These are phyloP conservation scores for Electrona antarctica DNA, from an alignment of 2,113 vertebrate genomes.

Conservation along the genomic window DNA sequence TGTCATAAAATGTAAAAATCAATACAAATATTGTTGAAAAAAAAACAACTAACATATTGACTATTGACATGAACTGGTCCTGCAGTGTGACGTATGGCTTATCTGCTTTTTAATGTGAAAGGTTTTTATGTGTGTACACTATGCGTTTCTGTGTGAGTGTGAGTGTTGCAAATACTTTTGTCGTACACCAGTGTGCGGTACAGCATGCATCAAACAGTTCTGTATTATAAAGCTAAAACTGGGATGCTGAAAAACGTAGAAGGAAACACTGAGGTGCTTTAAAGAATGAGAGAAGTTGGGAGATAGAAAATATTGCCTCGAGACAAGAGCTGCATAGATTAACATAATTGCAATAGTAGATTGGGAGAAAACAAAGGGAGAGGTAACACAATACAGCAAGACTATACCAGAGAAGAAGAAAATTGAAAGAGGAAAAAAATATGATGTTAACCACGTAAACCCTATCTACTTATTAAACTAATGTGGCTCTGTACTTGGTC, in stretches of 20 bases:
- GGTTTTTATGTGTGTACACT: neutral
- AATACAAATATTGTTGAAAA: too few relatives aligned
- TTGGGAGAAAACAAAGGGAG: neutral
- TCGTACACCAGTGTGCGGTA: constrained; percentile 12
- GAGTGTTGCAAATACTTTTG: neutral
- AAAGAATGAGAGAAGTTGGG: constrained; percentile 10
- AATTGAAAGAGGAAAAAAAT: too few relatives aligned
- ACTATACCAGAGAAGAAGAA: too few relatives aligned
- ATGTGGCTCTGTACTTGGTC: too few relatives aligned
- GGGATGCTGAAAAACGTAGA: neutral
- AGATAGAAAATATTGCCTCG: constrained; percentile 14
- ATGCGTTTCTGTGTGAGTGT: neutral
- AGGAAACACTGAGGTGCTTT: neutral
- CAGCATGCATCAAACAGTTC: neutral
- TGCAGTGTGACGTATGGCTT: neutral
- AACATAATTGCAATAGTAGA: neutral
- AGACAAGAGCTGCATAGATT: constrained; percentile 12
- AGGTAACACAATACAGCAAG: neutral
- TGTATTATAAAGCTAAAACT: neutral
- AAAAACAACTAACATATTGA: too few relatives aligned
- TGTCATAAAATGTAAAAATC: too few relatives aligned
- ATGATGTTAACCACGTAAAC: too few relatives aligned
- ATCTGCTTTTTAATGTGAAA: constrained; percentile 2
- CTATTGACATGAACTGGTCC: constrained; percentile 1
- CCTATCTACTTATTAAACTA: too few relatives aligned